Conservation (phyloP, 2,113 vertebrate species). For the Numida meleagris region DNA sequence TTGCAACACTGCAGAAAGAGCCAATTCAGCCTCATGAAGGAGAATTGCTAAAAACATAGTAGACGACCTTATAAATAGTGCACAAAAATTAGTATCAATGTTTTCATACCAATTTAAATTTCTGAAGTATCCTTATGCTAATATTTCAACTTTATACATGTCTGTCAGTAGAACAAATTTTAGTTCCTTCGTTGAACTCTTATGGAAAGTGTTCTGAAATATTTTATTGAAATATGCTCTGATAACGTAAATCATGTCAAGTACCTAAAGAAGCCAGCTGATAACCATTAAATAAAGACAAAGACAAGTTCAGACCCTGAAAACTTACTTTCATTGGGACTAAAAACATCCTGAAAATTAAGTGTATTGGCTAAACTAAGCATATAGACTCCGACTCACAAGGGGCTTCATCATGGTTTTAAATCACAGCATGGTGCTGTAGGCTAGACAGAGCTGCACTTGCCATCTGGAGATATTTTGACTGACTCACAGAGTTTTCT, state of each 20-base stretch:
- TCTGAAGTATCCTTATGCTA: neutral
- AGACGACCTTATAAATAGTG: neutral
- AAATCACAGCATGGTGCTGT: conserved; percentile 50
- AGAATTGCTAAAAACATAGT: neutral
- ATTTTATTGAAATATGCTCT: conserved; percentile 1
- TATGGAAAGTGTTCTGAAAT: neutral
- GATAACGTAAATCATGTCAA: conserved; percentile 45
- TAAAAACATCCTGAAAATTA: conserved; percentile 62
- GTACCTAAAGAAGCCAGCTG: conserved; percentile 40
- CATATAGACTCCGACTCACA: conserved; percentile 26
- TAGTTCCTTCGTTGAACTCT: neutral
- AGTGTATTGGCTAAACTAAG: conserved; percentile 16
- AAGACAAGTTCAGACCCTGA: conserved; percentile 48
- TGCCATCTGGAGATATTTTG: conserved; percentile 64
- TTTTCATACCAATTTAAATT: neutral
- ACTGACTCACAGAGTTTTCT: neutral
- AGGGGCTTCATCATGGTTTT: conserved; percentile 53
- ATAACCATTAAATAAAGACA: conserved; percentile 58
- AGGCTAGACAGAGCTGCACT: conserved; percentile 35
- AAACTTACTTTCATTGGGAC: conserved; percentile 58
- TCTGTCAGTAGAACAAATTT: neutral
- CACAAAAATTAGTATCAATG: neutral
- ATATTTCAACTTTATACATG: neutral
- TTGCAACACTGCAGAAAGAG: neutral
- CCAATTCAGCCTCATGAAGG: neutral